Conservation (phyloP, 2,888 invertebrate genomes). For the Caenorhabditis auriculariae region DNA sequence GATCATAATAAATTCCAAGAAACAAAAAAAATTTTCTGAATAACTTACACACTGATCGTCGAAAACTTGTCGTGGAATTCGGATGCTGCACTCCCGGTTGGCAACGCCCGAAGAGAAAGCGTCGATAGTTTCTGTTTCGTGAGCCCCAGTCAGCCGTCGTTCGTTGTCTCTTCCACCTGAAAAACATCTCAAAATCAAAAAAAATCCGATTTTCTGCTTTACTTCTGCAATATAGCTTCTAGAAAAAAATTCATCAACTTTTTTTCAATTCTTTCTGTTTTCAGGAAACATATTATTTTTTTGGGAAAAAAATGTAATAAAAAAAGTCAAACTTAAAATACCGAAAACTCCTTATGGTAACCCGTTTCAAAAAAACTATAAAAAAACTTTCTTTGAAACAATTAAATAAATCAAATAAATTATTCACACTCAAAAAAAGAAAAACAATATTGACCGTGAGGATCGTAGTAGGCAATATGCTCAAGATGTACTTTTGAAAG, state of each 20-base stretch:
- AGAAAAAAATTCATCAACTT: no score
- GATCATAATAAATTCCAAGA: not conserved
- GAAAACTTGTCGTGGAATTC: slow-evolving; percentile 82
- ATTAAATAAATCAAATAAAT: no score
- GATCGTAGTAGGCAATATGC: slow-evolving; percentile 94
- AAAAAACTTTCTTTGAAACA: no score
- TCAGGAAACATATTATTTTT: no score
- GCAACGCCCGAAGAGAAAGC: slow-evolving; percentile 76
- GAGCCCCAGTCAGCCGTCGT: slow-evolving; percentile 86
- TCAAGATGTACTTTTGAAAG: slow-evolving; percentile 84
- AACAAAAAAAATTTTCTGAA: not conserved
- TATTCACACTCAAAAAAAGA: not conserved
- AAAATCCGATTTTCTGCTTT: no score
- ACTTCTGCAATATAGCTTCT: no score
- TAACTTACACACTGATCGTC: slow-evolving; percentile 48
- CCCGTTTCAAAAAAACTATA: no score
- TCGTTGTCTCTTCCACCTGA: slow-evolving; percentile 84
- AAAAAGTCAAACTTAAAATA: no score
- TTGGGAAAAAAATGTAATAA: no score
- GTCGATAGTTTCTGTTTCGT: slow-evolving; percentile 93
- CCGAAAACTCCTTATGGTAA: no score
- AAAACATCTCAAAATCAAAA: slow-evolving; percentile 65
- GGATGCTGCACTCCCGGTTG: slow-evolving; percentile 78
- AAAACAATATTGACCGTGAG: slow-evolving; percentile 62
- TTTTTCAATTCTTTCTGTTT: no score